phyloP scores from a whole-genome alignment of 2,888 invertebrate genomes.

The Sacculina carcini region DNA sequence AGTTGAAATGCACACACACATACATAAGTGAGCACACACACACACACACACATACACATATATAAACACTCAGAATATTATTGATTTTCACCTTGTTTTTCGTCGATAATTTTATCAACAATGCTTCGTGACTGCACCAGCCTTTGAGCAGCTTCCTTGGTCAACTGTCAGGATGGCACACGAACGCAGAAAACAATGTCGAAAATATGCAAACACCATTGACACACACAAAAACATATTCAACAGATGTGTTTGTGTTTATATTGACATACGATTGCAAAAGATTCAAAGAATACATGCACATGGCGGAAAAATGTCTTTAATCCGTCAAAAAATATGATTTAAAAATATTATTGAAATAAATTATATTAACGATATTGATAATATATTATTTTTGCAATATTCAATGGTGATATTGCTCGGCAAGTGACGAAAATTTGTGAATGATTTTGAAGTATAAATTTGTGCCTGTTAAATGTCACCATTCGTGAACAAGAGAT shows the following conservation, averaged over 20 bases:
- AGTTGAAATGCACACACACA: conserved; percentile 6
- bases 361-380: no score
- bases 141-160: conserved; percentile 26
- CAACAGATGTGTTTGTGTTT: background rate
- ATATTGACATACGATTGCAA: no score
- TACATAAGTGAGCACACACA: conserved; percentile 5
- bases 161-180: conserved; percentile 20
- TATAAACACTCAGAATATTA: background rate
- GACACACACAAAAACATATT: background rate
- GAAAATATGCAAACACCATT: background rate
- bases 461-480: no score
- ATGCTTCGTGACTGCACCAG: conserved; percentile 27
- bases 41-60: background rate
- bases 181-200: background rate
- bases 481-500: no score
- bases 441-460: no score
- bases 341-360: no score
- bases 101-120: conserved; percentile 29
- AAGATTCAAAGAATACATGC: no score
- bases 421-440: no score
- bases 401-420: no score
- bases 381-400: no score
- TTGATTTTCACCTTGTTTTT: conserved; percentile 30
- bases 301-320: no score
- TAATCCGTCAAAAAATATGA: no score